These are phyloP conservation scores for Mythimna lalbum DNA, from an alignment of 2,888 invertebrate species.

Conservation along the genomic window DNA sequence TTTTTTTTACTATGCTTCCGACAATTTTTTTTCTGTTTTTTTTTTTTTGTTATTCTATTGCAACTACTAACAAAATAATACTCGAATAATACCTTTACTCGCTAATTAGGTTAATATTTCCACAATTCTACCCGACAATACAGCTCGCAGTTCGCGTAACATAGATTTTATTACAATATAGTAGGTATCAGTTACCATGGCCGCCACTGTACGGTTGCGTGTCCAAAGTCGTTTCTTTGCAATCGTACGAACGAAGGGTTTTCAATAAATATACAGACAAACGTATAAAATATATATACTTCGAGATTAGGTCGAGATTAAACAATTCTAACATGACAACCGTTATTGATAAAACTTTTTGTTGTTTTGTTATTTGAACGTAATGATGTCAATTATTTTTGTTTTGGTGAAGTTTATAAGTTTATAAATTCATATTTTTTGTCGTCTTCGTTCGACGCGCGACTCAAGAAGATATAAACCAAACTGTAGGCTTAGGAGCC, in stretches of 20 bases:
- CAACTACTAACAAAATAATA: background rate
- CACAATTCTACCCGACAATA: slow-evolving; percentile 43
- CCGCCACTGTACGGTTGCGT: slow-evolving; percentile 84
- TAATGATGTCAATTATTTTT: slow-evolving; percentile 28
- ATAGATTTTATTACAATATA: slow-evolving; percentile 63
- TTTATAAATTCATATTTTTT: no score
- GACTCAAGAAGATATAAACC: no score
- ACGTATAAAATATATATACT: slow-evolving; percentile 68
- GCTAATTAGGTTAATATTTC: slow-evolving; percentile 24
- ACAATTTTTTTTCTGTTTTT: background rate
- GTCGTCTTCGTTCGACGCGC: no score
- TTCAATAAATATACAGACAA: slow-evolving; percentile 86
- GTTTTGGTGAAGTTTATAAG: background rate
- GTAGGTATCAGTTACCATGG: slow-evolving; percentile 68
- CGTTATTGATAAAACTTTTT: slow-evolving; percentile 80
- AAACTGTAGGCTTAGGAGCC: no score
- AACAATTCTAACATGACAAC: slow-evolving; percentile 78
- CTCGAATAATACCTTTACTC: background rate
- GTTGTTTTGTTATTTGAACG: slow-evolving; percentile 30
- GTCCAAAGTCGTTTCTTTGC: slow-evolving; percentile 88
- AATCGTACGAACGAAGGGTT: slow-evolving; percentile 87
- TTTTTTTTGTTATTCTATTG: no score
- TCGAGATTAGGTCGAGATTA: slow-evolving; percentile 80
- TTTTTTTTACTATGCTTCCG: background rate
- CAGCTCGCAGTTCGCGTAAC: slow-evolving; percentile 43